Conservation (phyloP, 1,140 invertebrate species). For the Heliconius nattereri region DNA sequence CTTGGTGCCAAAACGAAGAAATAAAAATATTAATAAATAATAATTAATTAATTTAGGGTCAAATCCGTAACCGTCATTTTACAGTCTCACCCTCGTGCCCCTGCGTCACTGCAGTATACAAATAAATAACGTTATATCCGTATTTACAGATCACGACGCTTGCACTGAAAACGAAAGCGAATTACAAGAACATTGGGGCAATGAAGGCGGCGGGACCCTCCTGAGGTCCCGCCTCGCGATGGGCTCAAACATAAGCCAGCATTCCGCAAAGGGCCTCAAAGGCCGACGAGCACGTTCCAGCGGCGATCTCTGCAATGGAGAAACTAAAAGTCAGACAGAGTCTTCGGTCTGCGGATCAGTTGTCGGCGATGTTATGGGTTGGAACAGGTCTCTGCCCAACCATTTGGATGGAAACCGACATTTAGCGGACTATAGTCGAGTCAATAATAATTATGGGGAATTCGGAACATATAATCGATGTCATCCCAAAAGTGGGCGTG, state of each 20-base stretch:
- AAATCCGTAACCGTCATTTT: too few relatives aligned
- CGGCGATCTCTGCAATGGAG: constrained; percentile 86
- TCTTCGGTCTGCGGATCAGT: constrained; percentile 79
- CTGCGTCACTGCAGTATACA: too few relatives aligned
- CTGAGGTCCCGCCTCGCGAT: constrained; percentile 80
- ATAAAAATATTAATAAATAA: too few relatives aligned
- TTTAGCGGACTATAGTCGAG: constrained; percentile 81
- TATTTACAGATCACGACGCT: constrained; percentile 55
- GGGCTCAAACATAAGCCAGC: constrained; percentile 88
- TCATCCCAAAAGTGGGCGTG: constrained; percentile 81
- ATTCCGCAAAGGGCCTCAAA: constrained; percentile 85
- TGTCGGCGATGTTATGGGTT: constrained; percentile 73
- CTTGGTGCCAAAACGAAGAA: too few relatives aligned
- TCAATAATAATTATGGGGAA: constrained; percentile 84
- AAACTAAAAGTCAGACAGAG: constrained; percentile 87
- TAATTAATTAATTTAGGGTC: too few relatives aligned
- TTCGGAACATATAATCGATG: constrained; percentile 82
- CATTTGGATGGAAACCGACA: constrained; percentile 85
- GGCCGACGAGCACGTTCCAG: constrained; percentile 87
- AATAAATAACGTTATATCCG: constrained; percentile 21
- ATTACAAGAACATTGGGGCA: constrained; percentile 53
- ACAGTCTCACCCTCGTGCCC: too few relatives aligned
- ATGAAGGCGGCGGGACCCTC: constrained; percentile 71
- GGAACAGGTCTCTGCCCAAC: constrained; percentile 85
- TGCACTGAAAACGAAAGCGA: constrained; percentile 48